Conservation (phyloP, 2,797 vertebrate species). For the Sorex maritimensis region DNA sequence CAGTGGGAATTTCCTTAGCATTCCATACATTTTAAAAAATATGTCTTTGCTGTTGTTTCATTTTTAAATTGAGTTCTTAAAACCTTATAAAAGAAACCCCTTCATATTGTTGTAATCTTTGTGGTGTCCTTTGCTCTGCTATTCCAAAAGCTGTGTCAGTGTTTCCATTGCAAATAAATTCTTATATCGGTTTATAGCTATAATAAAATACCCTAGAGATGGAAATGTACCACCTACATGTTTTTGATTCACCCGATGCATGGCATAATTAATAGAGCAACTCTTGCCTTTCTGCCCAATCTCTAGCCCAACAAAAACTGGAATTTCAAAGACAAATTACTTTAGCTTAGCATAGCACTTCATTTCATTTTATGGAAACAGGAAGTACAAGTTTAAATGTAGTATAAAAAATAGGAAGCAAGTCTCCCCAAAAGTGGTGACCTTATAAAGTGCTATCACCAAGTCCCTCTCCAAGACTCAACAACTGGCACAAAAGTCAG, state of each 20-base stretch:
- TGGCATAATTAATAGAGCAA: slow-evolving; percentile 5
- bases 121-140: neutral
- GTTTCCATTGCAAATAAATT: slow-evolving; percentile 9
- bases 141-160: slow-evolving; percentile 33
- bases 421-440: too few relatives aligned
- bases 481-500: neutral
- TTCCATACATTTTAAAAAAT: slow-evolving; percentile 19
- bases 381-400: neutral
- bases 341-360: neutral
- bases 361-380: neutral
- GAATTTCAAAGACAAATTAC: neutral
- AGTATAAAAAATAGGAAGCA: too few relatives aligned
- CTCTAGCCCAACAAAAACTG: neutral
- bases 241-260: neutral
- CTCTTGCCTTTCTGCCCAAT: slow-evolving; percentile 38
- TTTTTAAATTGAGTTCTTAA: slow-evolving; percentile 38
- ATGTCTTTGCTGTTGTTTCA: neutral
- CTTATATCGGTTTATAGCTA: slow-evolving; percentile 11
- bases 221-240: neutral
- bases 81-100: slow-evolving; percentile 63
- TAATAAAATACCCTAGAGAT: slow-evolving; percentile 16
- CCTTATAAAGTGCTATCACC: too few relatives aligned
- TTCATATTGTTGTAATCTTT: neutral
- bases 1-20: slow-evolving; percentile 37
- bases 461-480: neutral